Base-by-base conservation (phyloP, 2,113 vertebrate species). In the Onychostoma macrolepis region DNA sequence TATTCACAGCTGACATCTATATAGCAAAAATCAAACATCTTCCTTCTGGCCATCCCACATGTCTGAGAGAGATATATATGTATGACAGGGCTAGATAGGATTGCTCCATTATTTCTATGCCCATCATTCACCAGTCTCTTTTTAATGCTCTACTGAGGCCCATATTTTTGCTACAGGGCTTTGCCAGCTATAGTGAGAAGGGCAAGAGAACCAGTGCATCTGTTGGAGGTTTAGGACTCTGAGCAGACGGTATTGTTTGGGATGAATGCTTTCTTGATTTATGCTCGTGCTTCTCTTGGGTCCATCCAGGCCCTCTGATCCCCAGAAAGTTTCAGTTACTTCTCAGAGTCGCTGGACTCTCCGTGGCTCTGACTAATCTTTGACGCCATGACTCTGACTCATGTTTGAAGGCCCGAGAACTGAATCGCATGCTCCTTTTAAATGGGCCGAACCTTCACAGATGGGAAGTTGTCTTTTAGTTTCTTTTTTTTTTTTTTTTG, bases 201-300 rank as follows among this genome's bases (percentile, higher is more conserved):
- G 58, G 77, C 43, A 71, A 80, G 67, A 36, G 56, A 87, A 84
- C 8, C 6, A 80, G 65, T 86, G 88, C 85, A 89, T 56, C 41
- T 48, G 58, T 84, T 75, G 80, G 36, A 86, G 63, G 84, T 87
- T 26, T 3, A 77, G 74, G 61, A 15, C 45, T 72, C 26, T 33
- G 78, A 77, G 79, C 61, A 88, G 71, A 84, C 65, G 36, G 88
- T 74, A 89, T 86, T 85, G 83, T 88, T 88, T 81, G 48, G 53
- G 86, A 80, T 81, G 38, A 87, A 83, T 24, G 75, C 69, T 87
- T 74, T 72, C 36, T 67, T 90, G 88, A 88, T 91, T 90, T 83
- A 92, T 67, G 80, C 19, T 10, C n/a, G 65, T 28, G 26, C 80
- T 87, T 79, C 58, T 80, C 24, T 76, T 61, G 74, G 77, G 41